Base-by-base conservation (phyloP, 2,113 vertebrate genomes). In the Vulpes ferrilata region DNA sequence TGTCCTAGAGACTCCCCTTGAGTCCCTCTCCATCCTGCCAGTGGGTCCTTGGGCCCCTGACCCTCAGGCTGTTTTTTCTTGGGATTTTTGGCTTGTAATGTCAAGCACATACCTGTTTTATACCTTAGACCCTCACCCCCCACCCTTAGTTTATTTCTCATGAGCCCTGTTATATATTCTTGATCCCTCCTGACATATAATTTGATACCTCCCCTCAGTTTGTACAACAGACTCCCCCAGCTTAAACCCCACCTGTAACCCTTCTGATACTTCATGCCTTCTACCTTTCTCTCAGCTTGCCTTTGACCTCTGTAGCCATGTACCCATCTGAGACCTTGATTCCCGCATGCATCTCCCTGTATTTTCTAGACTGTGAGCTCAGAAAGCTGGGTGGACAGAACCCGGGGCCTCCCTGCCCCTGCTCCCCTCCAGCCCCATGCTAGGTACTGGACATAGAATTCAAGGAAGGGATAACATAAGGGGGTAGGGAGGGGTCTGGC, bases 341-440 rank as follows among this genome's bases (percentile, higher is more conserved):
- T 71, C 71, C 65, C 62, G 55, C 43, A 32, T 55, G 69, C 11
- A 3, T 35, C 51, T 94, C 22, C 30, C 4, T 16, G 43, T 7
- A 0, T 48, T n/a, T 74, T 59, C 74, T 71, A 82, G 93, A 92
- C 93, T 96, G 93, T 95, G 92, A 97, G 93, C 43, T 67, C 57
- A 82, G 96, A 90, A 67, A 74, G 71, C 91, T 13, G 2, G 3
- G 48, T 2, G 27, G 48, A 55, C 55, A 53, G 67, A 71, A 55
- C 43, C 20, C 4, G 9, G 74, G 53, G 27, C 62, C 57, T 78
- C 27, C 23, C 57, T 82, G 59, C 1, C 17, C 32, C 65, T 53
- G 17, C 17, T 48, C 48, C 38, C 57, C 55, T 35, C 53, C 38
- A 16, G 2, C 27, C 57, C 12, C 17, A 16, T 35, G 19, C 87